Evolutionary conservation across 2,888 invertebrate genomes (phyloP), one percentile per base, ranked within the genome.

Genomic region (Glomeris marginata): DNA sequence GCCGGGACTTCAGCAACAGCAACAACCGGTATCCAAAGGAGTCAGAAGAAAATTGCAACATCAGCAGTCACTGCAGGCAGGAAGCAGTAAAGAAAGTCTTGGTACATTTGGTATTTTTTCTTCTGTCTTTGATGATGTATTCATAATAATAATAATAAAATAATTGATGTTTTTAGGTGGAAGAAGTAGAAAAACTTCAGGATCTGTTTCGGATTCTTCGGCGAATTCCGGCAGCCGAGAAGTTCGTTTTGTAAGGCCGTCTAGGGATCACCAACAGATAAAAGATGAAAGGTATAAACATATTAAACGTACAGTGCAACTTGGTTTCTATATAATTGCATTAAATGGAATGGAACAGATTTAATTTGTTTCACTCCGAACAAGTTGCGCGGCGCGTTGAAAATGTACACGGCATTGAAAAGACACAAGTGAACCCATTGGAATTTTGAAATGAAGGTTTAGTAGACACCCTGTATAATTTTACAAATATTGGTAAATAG

Each of bases 231-330:
- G 45, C 28, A 16, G 40, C 10, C 47, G 53, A 13, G 53, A 53
- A 45, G 50, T 53, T 2, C 33, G 51, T 5, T 53, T 53, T 20
- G 21, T 51, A 28, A 51, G 41, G 13, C 41, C 37, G 35, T 45
- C 11, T 40, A 48, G 37, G 28, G 49, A 53, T 6, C 22, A 47
- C n/a, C 48, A 47, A 13, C 52, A 42, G 18, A 55, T 58, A 40
- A 54, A 54, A 47, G 55, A 56, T 47, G 57, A 58, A 52, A 55
- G 56, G 56, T 56, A 49, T n/a, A n/a, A n/a, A n/a, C n/a, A n/a
- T n/a, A n/a, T n/a, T n/a, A n/a, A n/a, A n/a, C n/a, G n/a, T n/a
- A n/a, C n/a, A n/a, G n/a, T n/a, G n/a, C n/a, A n/a, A n/a, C n/a
- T n/a, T n/a, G n/a, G n/a, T n/a, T n/a, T n/a, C n/a, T n/a, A n/a